Evolutionary conservation across 2,113 vertebrate genomes (phyloP).

Genomic region (Pteronura brasiliensis): DNA sequence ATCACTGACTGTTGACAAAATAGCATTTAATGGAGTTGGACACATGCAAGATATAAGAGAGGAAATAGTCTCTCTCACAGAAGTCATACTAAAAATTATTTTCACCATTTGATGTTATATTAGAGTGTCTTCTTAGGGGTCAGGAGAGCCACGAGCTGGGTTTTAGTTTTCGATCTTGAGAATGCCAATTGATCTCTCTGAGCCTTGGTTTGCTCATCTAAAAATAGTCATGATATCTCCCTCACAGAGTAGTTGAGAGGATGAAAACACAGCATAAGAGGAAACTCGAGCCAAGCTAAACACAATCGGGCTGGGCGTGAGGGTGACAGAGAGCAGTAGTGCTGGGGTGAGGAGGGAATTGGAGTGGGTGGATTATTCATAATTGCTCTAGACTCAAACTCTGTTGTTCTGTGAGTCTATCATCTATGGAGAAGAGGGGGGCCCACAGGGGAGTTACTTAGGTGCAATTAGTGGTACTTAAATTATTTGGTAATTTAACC

Average conservation of each 20-base stretch:
- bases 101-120: not conserved
- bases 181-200: not conserved
- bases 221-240: not conserved
- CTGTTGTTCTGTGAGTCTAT: not conserved
- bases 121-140: not conserved
- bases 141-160: not conserved
- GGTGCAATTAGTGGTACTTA: not conserved
- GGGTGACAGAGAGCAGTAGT: no score
- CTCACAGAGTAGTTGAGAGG: not conserved
- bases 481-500: not conserved
- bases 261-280: not conserved
- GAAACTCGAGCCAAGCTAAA: not conserved
- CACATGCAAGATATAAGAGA: not conserved
- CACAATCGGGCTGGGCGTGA: not conserved
- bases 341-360: accelerated
- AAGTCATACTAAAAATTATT: not conserved
- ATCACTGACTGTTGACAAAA: not conserved
- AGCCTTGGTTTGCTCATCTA: not conserved
- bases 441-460: not conserved
- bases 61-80: not conserved
- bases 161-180: not conserved
- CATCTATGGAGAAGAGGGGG: not conserved
- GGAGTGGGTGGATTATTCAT: not conserved
- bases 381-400: not conserved
- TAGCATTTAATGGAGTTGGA: not conserved